These are phyloP conservation scores for Pogonus chalceus DNA, from an alignment of 1,140 invertebrate genomes.

Conservation along the genomic window DNA sequence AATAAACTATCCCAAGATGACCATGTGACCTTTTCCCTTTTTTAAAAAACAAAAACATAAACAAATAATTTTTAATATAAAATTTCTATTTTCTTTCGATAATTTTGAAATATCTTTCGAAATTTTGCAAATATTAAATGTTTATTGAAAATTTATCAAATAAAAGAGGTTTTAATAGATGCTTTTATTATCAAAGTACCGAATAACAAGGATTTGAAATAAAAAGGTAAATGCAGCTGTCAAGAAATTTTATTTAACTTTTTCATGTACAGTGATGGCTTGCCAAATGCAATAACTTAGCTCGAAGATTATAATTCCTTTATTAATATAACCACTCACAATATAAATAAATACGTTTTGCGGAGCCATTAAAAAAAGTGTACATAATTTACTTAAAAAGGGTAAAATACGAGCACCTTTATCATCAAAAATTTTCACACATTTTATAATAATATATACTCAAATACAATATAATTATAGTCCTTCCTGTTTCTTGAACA, in stretches of 20 bases:
- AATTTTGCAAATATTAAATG: too few species aligned
- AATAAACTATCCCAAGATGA: too few species aligned
- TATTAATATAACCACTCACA: constrained; percentile 1
- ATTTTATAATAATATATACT: not conserved
- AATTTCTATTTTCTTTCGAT: too few species aligned
- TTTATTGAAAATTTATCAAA: too few species aligned
- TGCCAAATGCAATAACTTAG: constrained; percentile 5
- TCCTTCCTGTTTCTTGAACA: not conserved
- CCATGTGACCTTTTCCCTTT: too few species aligned
- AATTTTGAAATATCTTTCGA: too few species aligned
- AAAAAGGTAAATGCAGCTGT: too few species aligned
- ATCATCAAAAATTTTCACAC: not conserved
- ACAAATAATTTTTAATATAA: too few species aligned
- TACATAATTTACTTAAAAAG: constrained; percentile 2
- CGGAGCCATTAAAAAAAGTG: not conserved
- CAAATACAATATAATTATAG: not conserved
- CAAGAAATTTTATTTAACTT: constrained; percentile 7
- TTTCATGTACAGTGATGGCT: constrained; percentile 6
- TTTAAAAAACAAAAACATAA: too few species aligned
- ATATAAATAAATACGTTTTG: constrained; percentile 1
- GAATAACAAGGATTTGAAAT: too few species aligned
- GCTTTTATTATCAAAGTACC: too few species aligned
- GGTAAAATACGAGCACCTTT: constrained; percentile 3
- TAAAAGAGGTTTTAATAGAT: too few species aligned
- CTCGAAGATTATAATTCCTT: not conserved